These are phyloP conservation scores for Pilophorus perplexus DNA, from an alignment of 2,888 invertebrate genomes.

Conservation along the genomic window DNA sequence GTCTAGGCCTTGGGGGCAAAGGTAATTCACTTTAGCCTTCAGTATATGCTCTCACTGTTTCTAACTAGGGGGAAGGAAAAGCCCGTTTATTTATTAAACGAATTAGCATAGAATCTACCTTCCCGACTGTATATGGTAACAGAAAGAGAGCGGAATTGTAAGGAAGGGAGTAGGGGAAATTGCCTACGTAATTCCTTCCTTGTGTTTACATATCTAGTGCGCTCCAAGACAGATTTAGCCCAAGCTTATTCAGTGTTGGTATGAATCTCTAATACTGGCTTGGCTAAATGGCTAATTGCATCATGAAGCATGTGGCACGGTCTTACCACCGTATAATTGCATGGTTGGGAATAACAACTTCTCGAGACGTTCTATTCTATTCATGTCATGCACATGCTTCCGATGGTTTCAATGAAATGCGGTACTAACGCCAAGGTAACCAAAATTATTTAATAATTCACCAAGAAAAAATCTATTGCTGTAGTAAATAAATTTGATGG, in stretches of 20 bases:
- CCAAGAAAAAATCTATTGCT: no score
- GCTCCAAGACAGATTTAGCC: constrained; percentile 10
- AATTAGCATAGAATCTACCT: constrained; percentile 39
- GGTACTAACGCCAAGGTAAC: no score
- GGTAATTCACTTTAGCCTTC: constrained; percentile 31
- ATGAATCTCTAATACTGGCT: background rate
- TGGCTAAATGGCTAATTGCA: no score
- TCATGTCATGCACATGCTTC: no score
- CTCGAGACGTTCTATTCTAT: no score
- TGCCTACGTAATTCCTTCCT: constrained; percentile 7
- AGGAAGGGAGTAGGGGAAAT: background rate
- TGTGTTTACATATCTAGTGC: constrained; percentile 9
- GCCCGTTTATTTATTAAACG: constrained; percentile 39
- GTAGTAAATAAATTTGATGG: no score
- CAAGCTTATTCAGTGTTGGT: background rate
- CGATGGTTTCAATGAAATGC: no score
- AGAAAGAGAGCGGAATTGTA: constrained; percentile 23
- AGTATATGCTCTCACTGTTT: constrained; percentile 29
- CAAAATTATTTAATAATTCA: no score
- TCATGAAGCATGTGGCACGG: no score
- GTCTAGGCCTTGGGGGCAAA: background rate
- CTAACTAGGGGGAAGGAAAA: constrained; percentile 37
- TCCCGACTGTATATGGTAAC: background rate
- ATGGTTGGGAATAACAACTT: no score
- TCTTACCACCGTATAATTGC: no score